Base-by-base conservation (phyloP, 2,797 vertebrate genomes). In the Limosa lapponica region DNA sequence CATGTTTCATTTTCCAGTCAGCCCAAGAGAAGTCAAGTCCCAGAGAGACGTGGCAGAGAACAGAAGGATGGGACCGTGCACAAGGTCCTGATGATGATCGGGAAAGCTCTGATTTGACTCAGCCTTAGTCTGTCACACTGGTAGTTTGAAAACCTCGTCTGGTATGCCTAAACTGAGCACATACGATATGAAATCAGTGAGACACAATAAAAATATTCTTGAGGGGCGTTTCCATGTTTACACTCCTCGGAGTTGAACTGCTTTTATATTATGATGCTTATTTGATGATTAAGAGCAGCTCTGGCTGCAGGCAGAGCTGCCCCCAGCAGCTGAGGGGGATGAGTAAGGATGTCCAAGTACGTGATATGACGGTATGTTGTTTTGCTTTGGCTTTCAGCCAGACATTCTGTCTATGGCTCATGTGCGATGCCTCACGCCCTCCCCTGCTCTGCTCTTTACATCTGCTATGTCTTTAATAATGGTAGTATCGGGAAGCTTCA, bases 361-460 rank as follows among this genome's bases (percentile, higher is more conserved):
- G 1, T 49, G 61, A 57, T 39, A 30, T 64, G 48, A 52, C 20
- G 15, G 3, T 2, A 2, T 16, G 32, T 30, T 37, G 13, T 28
- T 69, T 72, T 75, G 30, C 71, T 96, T 93, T 94, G 74, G 83
- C 90, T 97, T 95, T 27, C 87, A 99, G 99, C 99, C 99, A 73
- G 98, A 97, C 28, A 98, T 99, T 79, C 97, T 99, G 77, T 98
- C 99, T 36, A 99, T 99, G 99, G 98, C 98, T 89, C 99, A 99
- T 0, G 95, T 99, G 82, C 97, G 67, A 36, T 81, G 95, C 82
- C 98, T 99, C 93, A 99, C 98, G 6, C 99, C 99, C 3, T 98
- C 98, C 57, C 99, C 99, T 41, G 99, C 99, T 4, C 97, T 99
- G 55, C 98, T 99, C 82, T 99, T 99, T 93, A 99, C 99, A 18